phyloP scores from a whole-genome alignment of 2,888 invertebrate genomes.

The Limnephilus lunatus region DNA sequence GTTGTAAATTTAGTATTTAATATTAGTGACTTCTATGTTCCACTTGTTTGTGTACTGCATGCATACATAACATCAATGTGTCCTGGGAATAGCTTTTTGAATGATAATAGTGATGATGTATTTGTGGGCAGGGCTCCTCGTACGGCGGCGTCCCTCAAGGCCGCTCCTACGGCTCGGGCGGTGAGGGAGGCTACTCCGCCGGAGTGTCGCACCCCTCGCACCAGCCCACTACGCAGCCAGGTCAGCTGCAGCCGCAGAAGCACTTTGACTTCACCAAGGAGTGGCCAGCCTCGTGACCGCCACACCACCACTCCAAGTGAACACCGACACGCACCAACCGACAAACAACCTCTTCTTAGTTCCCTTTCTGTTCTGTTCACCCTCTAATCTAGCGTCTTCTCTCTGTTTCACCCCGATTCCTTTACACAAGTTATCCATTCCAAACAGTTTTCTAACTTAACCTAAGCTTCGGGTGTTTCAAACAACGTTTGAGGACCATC shows the following conservation, averaged over 20 bases:
- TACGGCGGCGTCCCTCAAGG: conserved; percentile 76
- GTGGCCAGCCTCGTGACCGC: conserved; percentile 76
- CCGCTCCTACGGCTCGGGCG: conserved; percentile 71
- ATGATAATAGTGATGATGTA: conserved; percentile 19
- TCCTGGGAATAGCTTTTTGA: conserved; percentile 57
- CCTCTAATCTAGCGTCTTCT: too few relatives aligned
- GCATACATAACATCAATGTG: conserved; percentile 6
- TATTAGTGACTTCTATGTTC: not conserved
- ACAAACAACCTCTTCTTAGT: not conserved
- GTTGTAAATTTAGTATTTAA: not conserved
- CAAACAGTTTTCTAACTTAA: not conserved
- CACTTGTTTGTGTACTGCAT: conserved; percentile 59
- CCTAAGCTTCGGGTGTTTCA: not conserved
- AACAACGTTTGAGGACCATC: too few relatives aligned
- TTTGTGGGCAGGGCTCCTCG: conserved; percentile 73
- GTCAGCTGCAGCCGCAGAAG: conserved; percentile 75
- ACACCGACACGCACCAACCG: conserved; percentile 48
- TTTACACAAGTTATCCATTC: not conserved
- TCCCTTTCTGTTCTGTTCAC: not conserved
- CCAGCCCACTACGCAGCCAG: conserved; percentile 71
- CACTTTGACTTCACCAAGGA: conserved; percentile 79
- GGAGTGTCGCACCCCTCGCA: conserved; percentile 68
- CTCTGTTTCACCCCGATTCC: not conserved
- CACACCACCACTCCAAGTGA: conserved; percentile 66
- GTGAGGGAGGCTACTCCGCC: conserved; percentile 73